phyloP scores from a whole-genome alignment of 2,888 invertebrate species.

The Synergus laeviventris region DNA sequence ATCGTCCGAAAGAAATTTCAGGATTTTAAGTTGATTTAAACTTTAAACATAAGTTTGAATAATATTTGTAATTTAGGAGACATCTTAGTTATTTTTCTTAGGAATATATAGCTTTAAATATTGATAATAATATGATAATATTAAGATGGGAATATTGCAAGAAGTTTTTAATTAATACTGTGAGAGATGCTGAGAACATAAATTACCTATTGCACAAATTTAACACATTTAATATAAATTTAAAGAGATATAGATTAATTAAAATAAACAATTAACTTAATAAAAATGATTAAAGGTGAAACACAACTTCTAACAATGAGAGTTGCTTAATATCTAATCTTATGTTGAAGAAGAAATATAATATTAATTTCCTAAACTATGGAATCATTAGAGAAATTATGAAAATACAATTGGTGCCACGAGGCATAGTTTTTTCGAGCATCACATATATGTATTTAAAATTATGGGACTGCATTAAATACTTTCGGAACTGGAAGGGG shows the following conservation, averaged over 20 bases:
- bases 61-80: neutral
- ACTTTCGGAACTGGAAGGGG: constrained; percentile 49
- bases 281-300: neutral
- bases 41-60: neutral
- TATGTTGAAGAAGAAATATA: no score
- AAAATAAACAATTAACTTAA: neutral
- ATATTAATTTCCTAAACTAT: no score
- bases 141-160: neutral
- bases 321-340: neutral
- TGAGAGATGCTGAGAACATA: neutral
- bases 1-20: neutral
- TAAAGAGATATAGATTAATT: neutral
- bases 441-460: neutral
- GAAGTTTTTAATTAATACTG: neutral
- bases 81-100: neutral
- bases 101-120: neutral
- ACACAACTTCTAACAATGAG: neutral
- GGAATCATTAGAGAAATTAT: neutral
- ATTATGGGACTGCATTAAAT: neutral
- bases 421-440: neutral
- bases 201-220: neutral
- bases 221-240: neutral
- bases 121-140: neutral
- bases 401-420: neutral
- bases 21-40: neutral